Evolutionary conservation across 2,797 vertebrate genomes (phyloP).

Genomic region (Phyllotis vaccarum): DNA sequence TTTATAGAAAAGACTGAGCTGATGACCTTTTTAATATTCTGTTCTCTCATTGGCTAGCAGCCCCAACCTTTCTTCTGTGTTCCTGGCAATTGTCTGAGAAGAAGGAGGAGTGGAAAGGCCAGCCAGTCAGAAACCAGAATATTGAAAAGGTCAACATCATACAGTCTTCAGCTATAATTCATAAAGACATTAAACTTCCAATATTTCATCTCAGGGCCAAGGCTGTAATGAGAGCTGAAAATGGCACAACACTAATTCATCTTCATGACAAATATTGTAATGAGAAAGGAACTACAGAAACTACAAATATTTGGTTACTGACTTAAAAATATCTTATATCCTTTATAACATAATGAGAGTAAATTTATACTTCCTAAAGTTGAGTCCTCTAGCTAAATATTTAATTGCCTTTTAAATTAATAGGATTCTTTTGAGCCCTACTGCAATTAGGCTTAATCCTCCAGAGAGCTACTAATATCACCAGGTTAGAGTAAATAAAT

Average conservation of each 20-base stretch:
- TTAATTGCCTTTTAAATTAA: constrained; percentile 67
- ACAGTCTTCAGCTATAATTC: constrained; percentile 88
- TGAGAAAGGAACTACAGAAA: constrained; percentile 85
- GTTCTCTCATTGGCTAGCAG: constrained; percentile 85
- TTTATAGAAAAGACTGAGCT: constrained; percentile 73
- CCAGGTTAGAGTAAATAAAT: constrained; percentile 63
- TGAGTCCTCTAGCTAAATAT: constrained; percentile 65
- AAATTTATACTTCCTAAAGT: constrained; percentile 75
- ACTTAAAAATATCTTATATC: constrained; percentile 73
- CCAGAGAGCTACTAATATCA: neutral
- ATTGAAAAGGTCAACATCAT: constrained; percentile 90
- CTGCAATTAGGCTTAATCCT: constrained; percentile 49
- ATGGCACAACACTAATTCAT: constrained; percentile 90
- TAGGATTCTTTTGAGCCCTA: constrained; percentile 6
- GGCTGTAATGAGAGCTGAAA: constrained; percentile 90
- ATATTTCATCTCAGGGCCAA: constrained; percentile 90
- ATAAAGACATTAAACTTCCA: constrained; percentile 89
- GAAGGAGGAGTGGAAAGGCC: constrained; percentile 86
- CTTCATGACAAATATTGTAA: constrained; percentile 89
- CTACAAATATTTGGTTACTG: constrained; percentile 82
- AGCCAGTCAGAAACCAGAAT: constrained; percentile 90
- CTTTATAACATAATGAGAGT: constrained; percentile 80
- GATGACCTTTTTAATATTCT: constrained; percentile 85
- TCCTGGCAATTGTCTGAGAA: constrained; percentile 76
- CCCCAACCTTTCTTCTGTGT: constrained; percentile 75